These are phyloP conservation scores for Neoaliturus tenellus DNA, from an alignment of 2,888 invertebrate genomes.

Conservation along the genomic window DNA sequence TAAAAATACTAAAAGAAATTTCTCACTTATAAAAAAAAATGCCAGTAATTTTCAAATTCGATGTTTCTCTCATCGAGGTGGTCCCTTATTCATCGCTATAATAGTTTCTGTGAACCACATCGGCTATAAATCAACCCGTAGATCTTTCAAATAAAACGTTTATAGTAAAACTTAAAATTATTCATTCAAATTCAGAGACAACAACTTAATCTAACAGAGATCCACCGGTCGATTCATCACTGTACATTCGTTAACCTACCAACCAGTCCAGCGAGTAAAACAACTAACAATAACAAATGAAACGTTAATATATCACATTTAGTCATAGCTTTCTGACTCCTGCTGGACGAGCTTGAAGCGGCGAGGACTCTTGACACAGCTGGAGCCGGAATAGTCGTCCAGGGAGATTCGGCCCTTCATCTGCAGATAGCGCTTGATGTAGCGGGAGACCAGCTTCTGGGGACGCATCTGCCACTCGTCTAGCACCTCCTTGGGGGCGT, in stretches of 20 bases:
- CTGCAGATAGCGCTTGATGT: slow-evolving; percentile 88
- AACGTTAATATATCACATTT: slow-evolving; percentile 70
- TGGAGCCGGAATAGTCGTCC: slow-evolving; percentile 77
- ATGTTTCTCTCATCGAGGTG: background rate
- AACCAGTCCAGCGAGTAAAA: slow-evolving; percentile 18
- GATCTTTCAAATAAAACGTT: background rate
- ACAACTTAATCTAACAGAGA: too few species aligned
- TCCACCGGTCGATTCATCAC: background rate
- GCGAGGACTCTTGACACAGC: slow-evolving; percentile 89
- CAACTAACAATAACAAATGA: background rate
- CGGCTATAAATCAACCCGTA: background rate
- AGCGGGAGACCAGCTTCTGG: slow-evolving; percentile 87
- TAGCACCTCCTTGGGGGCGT: slow-evolving; percentile 91
- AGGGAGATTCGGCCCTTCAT: slow-evolving; percentile 83
- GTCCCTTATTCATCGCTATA: background rate
- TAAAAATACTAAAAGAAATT: background rate
- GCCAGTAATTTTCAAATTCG: background rate
- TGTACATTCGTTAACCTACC: background rate
- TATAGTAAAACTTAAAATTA: too few species aligned
- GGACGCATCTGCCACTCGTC: slow-evolving; percentile 95
- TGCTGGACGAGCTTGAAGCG: slow-evolving; percentile 93
- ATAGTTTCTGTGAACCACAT: background rate
- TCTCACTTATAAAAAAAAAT: too few species aligned
- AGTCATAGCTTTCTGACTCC: slow-evolving; percentile 93
- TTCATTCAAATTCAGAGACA: too few species aligned